Evolutionary conservation across 2,888 invertebrate genomes (phyloP), one percentile per base, ranked within the genome.

Genomic region (Drosophila prolongata): DNA sequence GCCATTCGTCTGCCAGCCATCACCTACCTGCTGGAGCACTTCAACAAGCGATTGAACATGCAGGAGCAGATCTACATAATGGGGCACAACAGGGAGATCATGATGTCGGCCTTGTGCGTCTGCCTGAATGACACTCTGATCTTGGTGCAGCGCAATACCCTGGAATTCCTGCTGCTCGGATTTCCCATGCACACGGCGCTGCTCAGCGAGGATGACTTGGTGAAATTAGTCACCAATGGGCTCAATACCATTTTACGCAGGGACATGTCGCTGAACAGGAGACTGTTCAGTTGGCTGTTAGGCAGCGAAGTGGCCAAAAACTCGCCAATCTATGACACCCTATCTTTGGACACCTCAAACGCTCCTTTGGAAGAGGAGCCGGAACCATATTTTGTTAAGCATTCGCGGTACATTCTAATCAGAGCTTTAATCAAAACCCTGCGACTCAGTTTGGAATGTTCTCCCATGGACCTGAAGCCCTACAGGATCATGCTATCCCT

Each of bases 251-350:
- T 98, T 74, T 92, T 98, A 53, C 93, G 97, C 46, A 93, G 98
- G 70, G 98, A 98, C 90, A 97, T 97, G 96, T 97, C 97, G 34
- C 93, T 98, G 13, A 98, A 98, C 91, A 94, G 96, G 77, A 94
- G 97, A 37, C 93, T 98, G 35, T 97, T 96, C 91, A 95, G 96
- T 0, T 98, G 97, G 97, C 93, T 98, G 27, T 92, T 97, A 78
- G 96, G 96, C 44, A 94, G 94, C 8, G 96, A 96, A 90, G 94
- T 95, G 35, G 79, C 89, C 38, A 95, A 94, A 78, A 93, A 93
- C 34, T 89, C 91, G 1, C 90, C 91, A 27, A 89, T 87, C 16
- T 91, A 91, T 52, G 90, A 90, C 24, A 87, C 90, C 16, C 71
- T 86, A 1, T 86, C 85, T 0, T 54, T 86, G 55, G 86, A 88